phyloP scores from a whole-genome alignment of 2,888 invertebrate genomes.

The Parnassius glacialis region DNA sequence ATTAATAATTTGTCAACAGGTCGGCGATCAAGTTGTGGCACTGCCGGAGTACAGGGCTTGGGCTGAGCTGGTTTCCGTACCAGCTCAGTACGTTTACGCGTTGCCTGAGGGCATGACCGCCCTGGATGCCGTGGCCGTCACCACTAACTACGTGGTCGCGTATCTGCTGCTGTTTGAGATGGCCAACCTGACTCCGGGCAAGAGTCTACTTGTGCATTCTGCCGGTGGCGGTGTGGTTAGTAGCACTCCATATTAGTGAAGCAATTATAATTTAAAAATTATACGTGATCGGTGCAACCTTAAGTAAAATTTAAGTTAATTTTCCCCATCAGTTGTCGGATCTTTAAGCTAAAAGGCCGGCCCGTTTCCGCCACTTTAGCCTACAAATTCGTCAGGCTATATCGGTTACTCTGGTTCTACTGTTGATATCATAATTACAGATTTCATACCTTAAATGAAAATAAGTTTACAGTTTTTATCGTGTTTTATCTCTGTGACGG shows the following conservation, averaged over 20 bases:
- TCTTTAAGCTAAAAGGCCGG: too few species aligned
- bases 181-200: constrained; percentile 88
- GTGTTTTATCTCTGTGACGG: too few species aligned
- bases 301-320: too few species aligned
- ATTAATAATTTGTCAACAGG: constrained; percentile 63
- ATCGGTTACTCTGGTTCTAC: too few species aligned
- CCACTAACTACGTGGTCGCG: constrained; percentile 93
- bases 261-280: too few species aligned
- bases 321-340: too few species aligned
- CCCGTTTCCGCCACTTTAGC: too few species aligned
- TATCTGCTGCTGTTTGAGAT: constrained; percentile 92
- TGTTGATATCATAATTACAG: too few species aligned
- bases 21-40: constrained; percentile 91
- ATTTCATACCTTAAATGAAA: too few species aligned
- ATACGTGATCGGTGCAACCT: too few species aligned
- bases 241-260: constrained; percentile 36
- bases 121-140: constrained; percentile 90
- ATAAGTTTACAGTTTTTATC: too few species aligned
- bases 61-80: constrained; percentile 91
- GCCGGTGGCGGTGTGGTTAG: constrained; percentile 94
- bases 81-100: constrained; percentile 89
- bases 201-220: constrained; percentile 90
- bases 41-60: constrained; percentile 92
- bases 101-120: constrained; percentile 88
- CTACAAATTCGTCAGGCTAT: too few species aligned